Evolutionary conservation across 2,888 invertebrate genomes (phyloP), one percentile per base, ranked within the genome.

Genomic region (Chelonus formosanus): DNA sequence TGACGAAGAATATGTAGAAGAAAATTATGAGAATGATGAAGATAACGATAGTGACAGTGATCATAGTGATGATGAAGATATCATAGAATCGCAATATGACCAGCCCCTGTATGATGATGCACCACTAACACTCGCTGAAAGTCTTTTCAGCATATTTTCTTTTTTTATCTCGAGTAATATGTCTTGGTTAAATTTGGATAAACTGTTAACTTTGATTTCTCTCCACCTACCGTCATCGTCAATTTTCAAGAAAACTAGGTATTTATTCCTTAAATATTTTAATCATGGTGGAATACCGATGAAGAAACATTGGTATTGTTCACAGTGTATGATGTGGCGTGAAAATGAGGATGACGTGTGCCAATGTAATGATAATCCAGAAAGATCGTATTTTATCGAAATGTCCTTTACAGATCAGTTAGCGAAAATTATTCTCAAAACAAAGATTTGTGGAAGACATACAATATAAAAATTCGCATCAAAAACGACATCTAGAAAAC

Each of bases 301-400:
- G n/a, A 56, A 20, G 31, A 56, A 56, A 44, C 56, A 56, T 44
- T 56, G 6, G n/a, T 56, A 56, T 43, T 56, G 56, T 44, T 7
- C 44, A 8, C n/a, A 20, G n/a, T 55, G 55, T 55, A n/a, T 34
- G 35, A 36, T 8, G 10, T 10, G 35, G 5, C 5, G n/a, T 5
- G 5, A 10, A 10, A 34, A 34, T 8, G 36, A 36, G 20, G 32
- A 55, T 31, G 8, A 7, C 7, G n/a, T 5, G 3, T 56, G 56
- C 43, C 31, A 59, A n/a, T 10, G 48, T 35, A 40, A 32, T 31
- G 52, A 52, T 5, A 31, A 7, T 20, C 10, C 8, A 47, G 36
- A 47, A 59, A 59, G 7, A 48, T 32, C 32, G n/a, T 60, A 59
- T 54, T 67, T 67, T 36, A 59, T 67, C 7, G 58, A 64, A 53